Conservation (phyloP, 2,797 vertebrate species). For the Phoeniculus purpureus region DNA sequence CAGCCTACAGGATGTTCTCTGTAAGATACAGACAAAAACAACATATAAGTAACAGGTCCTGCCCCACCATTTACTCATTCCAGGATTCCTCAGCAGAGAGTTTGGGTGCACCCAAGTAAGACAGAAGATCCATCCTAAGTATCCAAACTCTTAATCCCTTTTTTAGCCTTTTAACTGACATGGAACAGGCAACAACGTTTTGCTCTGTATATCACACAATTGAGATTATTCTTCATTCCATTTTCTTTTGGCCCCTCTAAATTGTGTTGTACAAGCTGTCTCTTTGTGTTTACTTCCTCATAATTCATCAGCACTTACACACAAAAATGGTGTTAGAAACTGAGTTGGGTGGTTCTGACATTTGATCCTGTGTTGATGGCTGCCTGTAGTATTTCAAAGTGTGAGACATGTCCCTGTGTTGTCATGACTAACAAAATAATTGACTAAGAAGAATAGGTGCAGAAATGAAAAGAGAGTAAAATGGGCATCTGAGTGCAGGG, state of each 20-base stretch:
- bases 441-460: neutral
- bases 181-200: neutral
- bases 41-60: neutral
- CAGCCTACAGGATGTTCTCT: neutral
- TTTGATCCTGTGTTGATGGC: neutral
- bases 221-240: neutral
- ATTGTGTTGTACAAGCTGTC: neutral
- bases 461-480: neutral
- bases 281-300: neutral
- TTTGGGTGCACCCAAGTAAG: neutral
- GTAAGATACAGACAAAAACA: neutral
- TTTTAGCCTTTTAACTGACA: neutral
- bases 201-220: neutral
- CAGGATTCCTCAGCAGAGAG: neutral
- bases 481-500: neutral
- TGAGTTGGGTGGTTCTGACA: neutral
- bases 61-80: neutral
- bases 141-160: neutral
- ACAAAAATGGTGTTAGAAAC: neutral
- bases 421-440: neutral
- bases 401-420: neutral
- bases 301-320: neutral
- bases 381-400: neutral
- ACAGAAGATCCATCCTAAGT: neutral
- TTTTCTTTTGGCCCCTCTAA: neutral